Evolutionary conservation across 2,888 invertebrate species (phyloP), one percentile per base, ranked within the genome.

Genomic region (Amblyjoppa fuscipennis): DNA sequence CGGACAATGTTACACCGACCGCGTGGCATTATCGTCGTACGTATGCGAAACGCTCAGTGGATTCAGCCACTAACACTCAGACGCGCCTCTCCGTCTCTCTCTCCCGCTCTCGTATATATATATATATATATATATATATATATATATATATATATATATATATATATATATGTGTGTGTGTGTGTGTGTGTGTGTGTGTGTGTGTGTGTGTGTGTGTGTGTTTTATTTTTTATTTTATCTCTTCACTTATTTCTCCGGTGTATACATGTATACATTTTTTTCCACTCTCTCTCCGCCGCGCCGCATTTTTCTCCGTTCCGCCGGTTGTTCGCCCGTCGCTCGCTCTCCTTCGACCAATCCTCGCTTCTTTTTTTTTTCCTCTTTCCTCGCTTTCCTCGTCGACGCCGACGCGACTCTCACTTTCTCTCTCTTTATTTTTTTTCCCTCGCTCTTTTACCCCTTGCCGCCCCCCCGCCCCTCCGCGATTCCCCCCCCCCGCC

Each of bases 1-100:
- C 83, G 64, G 79, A 83, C 83, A 69, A 80, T 80, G 78, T 86
- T 86, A 84, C 80, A 81, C 81, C 84, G 83, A 87, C 88, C 84
- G 88, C 86, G 87, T 87, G 86, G 86, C 84, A 81, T 86, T 86
- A 86, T 86, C 85, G 69, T 77, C 73, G 73, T 66, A 77, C 69
- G 80, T 74, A 81, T 83, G 83, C 81, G 76, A 81, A 83, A 74
- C 77, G 28, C 64, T 61, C 75, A 79, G 81, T 83, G 64, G 83
- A 79, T 81, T 79, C 79, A 81, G 68, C 81, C 71, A 79, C 76
- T 80, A 68, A 85, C 82, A 82, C 81, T 71, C 81, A 81, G 78
- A 79, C 79, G 59, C 66, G 56, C 66, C 69, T 41, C 69, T 77
- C 77, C 75, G 51, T 53, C 34, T 81, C 76, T 71, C 77, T 83